Evolutionary conservation across 2,888 invertebrate species (phyloP).

Genomic region (Microchrysa polita): DNA sequence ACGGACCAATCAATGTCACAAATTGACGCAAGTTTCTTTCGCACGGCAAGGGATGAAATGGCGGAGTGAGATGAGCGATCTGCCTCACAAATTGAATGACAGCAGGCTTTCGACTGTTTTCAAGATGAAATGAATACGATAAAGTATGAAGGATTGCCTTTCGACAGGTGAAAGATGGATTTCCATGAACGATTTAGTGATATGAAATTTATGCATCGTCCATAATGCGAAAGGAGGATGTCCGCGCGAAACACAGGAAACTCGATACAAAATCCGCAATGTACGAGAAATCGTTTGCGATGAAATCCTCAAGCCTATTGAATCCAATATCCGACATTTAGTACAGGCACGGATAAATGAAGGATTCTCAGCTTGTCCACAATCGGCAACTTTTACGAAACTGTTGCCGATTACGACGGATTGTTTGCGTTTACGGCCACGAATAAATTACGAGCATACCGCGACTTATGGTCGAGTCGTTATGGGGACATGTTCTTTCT

Average conservation of each 20-base stretch:
- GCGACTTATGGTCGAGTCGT: constrained; percentile 33
- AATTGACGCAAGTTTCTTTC: background rate
- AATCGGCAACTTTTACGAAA: background rate
- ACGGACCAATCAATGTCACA: constrained; percentile 11
- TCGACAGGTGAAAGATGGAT: constrained; percentile 36
- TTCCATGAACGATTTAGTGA: background rate
- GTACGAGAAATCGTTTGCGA: background rate
- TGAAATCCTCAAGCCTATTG: background rate
- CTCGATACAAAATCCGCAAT: constrained; percentile 13
- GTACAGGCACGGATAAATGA: background rate
- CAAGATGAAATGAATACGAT: constrained; percentile 42
- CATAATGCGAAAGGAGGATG: background rate
- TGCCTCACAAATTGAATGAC: background rate
- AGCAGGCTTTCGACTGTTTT: constrained; percentile 12
- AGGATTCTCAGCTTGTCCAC: constrained; percentile 20
- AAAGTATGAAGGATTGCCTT: constrained; percentile 39
- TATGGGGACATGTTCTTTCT: background rate
- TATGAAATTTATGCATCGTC: constrained; percentile 19
- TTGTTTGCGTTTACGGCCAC: constrained; percentile 32
- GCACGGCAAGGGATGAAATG: background rate
- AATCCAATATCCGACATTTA: constrained; percentile 6
- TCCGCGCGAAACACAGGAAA: background rate
- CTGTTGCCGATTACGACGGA: constrained; percentile 3
- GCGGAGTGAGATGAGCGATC: background rate
- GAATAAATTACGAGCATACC: constrained; percentile 34